Evolutionary conservation across 2,113 vertebrate species (phyloP).

Genomic region (Athene cunicularia): DNA sequence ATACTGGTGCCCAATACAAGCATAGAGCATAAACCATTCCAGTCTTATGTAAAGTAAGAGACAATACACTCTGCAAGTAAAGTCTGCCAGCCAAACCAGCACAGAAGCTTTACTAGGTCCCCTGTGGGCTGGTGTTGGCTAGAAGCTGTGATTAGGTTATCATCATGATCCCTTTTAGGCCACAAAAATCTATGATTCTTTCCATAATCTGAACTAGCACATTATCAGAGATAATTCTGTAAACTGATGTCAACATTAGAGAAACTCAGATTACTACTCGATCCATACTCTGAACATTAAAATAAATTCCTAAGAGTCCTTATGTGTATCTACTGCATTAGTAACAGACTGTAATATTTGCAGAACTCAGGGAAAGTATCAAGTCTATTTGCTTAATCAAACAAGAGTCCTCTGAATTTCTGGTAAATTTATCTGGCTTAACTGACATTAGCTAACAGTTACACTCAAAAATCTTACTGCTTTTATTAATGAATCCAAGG

Average conservation of each 20-base stretch:
- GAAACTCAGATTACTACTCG: background rate
- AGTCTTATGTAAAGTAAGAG: background rate
- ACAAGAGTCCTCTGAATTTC: background rate
- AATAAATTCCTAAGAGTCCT: constrained; percentile 23
- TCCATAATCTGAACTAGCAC: background rate
- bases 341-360: constrained; percentile 15
- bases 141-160: constrained; percentile 5
- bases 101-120: background rate
- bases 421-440: background rate
- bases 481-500: background rate
- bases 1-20: background rate
- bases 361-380: background rate
- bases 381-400: background rate
- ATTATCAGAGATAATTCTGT: constrained; percentile 16
- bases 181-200: background rate
- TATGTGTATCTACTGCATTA: background rate
- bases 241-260: constrained; percentile 11
- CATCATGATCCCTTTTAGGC: background rate
- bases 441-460: background rate
- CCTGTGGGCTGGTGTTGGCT: background rate
- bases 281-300: constrained; percentile 10
- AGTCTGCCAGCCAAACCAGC: background rate
- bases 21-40: background rate
- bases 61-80: background rate
- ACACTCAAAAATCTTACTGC: background rate